Evolutionary conservation across 2,888 invertebrate genomes (phyloP), one percentile per base, ranked within the genome.

Genomic region (Drosophila glabriapex): DNA sequence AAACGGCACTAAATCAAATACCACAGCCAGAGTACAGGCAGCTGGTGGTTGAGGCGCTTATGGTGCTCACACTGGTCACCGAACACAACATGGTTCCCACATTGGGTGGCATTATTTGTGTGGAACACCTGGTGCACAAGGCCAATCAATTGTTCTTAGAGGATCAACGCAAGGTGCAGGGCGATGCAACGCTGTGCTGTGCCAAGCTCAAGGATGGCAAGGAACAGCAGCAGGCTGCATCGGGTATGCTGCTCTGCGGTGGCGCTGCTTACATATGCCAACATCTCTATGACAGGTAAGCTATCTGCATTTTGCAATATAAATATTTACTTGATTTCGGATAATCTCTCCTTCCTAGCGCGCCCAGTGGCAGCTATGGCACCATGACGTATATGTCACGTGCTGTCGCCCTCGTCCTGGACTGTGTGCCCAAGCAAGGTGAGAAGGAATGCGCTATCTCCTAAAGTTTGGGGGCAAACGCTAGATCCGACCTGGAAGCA

Each of bases 21-120:
- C 98, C 99, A 0, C 99, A 99, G 93, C 99, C 99, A 0, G 99
- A 99, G 93, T 99, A 99, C 94, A 95, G 99, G 29, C 99, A 99
- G 93, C 94, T 99, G 76, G 97, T 99, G 64, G 99, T 99, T 0
- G 99, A 99, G 94, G 99, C 98, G 0, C 94, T 99, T 59, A 99
- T 99, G 98, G 98, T 99, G 22, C 94, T 99, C 43, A 98, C 98
- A 0, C 93, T 99, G 43, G 97, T 98, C 0, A 96, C 97, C 4
- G 98, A 98, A 92, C 96, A 98, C 88, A 97, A 97, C 91, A 95
- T 97, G 33, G 96, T 96, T 0, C 94, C 95, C 6, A 95, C 96
- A 64, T 93, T 98, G 29, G 97, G 97, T 3, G 97, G 96, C 29
- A 95, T 96, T 46, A 96, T 98, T 61, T 96, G 96, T 75, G 97